Evolutionary conservation across 2,888 invertebrate genomes (phyloP), one percentile per base, ranked within the genome.

Genomic region (Megalurothrips usitatus): DNA sequence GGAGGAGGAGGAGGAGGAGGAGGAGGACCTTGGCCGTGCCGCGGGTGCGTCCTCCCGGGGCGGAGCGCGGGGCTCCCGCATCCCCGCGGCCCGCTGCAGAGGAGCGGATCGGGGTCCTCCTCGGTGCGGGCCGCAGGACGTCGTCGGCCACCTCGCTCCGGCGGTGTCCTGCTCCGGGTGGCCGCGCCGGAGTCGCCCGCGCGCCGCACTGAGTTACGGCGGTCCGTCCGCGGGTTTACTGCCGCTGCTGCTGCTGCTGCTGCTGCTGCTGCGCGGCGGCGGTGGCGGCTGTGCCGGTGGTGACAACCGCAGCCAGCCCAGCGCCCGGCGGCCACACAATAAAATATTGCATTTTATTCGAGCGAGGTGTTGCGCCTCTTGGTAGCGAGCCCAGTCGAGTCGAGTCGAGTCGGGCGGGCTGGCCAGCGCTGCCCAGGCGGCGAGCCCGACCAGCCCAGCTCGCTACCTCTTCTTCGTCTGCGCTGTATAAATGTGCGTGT

Each of bases 341-440:
- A 75, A 75, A 75, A 75, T 75, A 75, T 75, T 75, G 68, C 68
- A 75, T 75, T 75, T 75, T 75, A 75, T 75, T 75, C 68, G 68
- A 75, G 68, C 68, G 26, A 75, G 68, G 68, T 75, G 68, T 75
- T 75, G 68, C 68, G 68, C 68, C 34, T 43, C 34, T 26, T 75
- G 68, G 68, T 75, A 75, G 68, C 68, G 68, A 58, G 58, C 58
- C 58, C 19, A 58, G 58, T n/a, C 58, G 58, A 26, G 68, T 12
- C 68, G 68, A 26, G 68, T 26, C 26, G 68, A 11, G 68, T 26
- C 68, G 68, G 68, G 9, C 11, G 58, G 58, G 58, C 58, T 58
- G 58, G 4, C 58, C 58, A 19, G 58, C 58, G 34, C 58, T 58
- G 58, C 58, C 58, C 52, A 19, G 52, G 14, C 52, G 52, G 14